phyloP scores from a whole-genome alignment of 1,140 invertebrate species.

The Bombus polaris region DNA sequence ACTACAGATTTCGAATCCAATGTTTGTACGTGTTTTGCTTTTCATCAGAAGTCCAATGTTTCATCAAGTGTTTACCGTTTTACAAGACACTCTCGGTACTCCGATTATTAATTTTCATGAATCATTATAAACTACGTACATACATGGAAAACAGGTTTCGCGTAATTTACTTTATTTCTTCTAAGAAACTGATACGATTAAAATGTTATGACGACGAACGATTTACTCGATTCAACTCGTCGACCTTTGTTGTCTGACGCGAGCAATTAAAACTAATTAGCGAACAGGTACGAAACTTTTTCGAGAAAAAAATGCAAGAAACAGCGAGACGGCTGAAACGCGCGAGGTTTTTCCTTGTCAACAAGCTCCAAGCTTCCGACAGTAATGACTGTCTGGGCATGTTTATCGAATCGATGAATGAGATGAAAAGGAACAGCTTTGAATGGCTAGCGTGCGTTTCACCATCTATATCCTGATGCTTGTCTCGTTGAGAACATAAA shows the following conservation, averaged over 20 bases:
- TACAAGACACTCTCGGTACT: not conserved
- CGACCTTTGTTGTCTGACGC: not conserved
- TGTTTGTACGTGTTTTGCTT: not conserved
- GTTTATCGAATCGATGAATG: constrained; percentile 54
- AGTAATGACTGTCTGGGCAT: constrained; percentile 37
- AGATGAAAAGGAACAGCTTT: constrained; percentile 37
- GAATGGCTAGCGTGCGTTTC: constrained; percentile 19
- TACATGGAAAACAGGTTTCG: not conserved
- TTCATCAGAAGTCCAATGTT: too few relatives aligned
- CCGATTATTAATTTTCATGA: not conserved
- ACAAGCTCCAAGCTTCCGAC: constrained; percentile 42
- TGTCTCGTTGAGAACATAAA: not conserved
- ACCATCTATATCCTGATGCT: not conserved
- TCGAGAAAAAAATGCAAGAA: constrained; percentile 5
- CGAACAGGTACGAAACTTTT: constrained; percentile 5
- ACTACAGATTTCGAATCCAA: too few relatives aligned
- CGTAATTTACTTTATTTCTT: not conserved
- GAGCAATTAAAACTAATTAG: constrained; percentile 47
- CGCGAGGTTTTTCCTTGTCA: constrained; percentile 9
- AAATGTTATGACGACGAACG: not conserved
- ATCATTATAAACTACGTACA: not conserved
- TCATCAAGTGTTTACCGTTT: not conserved
- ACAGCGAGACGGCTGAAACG: constrained; percentile 1
- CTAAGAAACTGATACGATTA: too few relatives aligned
- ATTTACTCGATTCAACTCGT: not conserved